Percentiles rank a stretch among this genome's conserved stretches.
Conservation (phyloP, 2,888 invertebrate species). For the Scaptomyza tumidula region DNA sequence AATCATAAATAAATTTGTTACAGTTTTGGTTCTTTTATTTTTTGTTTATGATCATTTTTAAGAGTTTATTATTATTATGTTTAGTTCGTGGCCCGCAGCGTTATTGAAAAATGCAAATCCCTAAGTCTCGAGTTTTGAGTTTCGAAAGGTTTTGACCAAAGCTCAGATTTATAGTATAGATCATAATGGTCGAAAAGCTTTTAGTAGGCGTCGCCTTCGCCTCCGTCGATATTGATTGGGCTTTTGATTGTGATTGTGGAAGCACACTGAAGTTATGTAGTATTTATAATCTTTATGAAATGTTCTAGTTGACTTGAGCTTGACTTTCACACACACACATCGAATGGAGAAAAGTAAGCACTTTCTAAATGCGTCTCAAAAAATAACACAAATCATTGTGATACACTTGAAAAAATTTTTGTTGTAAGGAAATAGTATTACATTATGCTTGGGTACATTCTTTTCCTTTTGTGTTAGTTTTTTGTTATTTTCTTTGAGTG, state of each 20-base stretch:
- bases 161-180: slow-evolving; percentile 31
- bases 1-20: slow-evolving; percentile 61
- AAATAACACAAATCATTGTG: slow-evolving; percentile 57
- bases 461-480: background rate
- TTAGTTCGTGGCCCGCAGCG: slow-evolving; percentile 45
- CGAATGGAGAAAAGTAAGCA: slow-evolving; percentile 21
- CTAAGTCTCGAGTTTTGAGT: background rate
- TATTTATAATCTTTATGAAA: slow-evolving; percentile 11
- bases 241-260: slow-evolving; percentile 3
- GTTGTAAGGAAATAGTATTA: too few species aligned
- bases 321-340: slow-evolving; percentile 41
- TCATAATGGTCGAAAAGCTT: slow-evolving; percentile 20
- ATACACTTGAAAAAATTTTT: background rate
- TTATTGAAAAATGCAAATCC: slow-evolving; percentile 41
- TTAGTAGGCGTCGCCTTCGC: slow-evolving; percentile 25
- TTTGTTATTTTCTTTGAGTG: slow-evolving; percentile 3
- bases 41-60: background rate
- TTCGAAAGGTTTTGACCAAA: slow-evolving; percentile 23
- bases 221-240: background rate
- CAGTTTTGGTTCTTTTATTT: slow-evolving; percentile 36
- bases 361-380: slow-evolving; percentile 62
- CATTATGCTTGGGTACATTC: background rate
- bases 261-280: slow-evolving; percentile 7
- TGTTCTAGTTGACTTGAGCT: slow-evolving; percentile 34
- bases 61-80: slow-evolving; percentile 8